These are phyloP conservation scores for Macrocentrus cingulum DNA, from an alignment of 1,140 invertebrate genomes.

Conservation along the genomic window DNA sequence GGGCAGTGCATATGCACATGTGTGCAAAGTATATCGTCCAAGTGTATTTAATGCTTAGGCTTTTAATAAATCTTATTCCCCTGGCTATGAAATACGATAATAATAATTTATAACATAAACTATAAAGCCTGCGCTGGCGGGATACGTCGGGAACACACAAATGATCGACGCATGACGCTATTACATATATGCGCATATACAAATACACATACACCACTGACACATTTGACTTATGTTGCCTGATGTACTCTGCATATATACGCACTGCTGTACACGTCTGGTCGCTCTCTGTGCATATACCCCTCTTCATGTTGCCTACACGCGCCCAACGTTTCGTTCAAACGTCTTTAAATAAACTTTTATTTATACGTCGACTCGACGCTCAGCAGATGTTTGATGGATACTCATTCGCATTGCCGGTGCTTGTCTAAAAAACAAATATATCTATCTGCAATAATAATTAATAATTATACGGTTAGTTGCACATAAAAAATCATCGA, in stretches of 20 bases:
- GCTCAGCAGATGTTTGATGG: slow-evolving; percentile 33
- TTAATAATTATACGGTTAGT: no score
- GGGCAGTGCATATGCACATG: slow-evolving; percentile 17
- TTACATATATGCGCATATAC: slow-evolving; percentile 8
- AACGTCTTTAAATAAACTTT: slow-evolving; percentile 59
- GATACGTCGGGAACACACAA: slow-evolving; percentile 10
- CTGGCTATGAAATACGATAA: slow-evolving; percentile 54
- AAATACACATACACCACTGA: not conserved
- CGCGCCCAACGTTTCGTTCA: slow-evolving; percentile 24
- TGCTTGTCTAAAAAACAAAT: no score
- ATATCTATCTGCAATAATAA: no score
- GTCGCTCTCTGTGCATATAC: no score
- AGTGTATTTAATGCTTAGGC: slow-evolving; percentile 49
- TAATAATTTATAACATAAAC: slow-evolving; percentile 58
- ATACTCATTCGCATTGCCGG: slow-evolving; percentile 26
- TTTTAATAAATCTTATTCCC: slow-evolving; percentile 58
- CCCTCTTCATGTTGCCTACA: no score
- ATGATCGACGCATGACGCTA: slow-evolving; percentile 8
- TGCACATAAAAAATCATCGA: no score
- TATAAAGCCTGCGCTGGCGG: slow-evolving; percentile 40
- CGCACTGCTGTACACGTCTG: no score
- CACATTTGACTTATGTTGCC: no score
- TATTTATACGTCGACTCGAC: slow-evolving; percentile 49
- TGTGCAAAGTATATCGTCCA: slow-evolving; percentile 40
- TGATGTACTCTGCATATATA: no score